Evolutionary conservation across 2,888 invertebrate species (phyloP), one percentile per base, ranked within the genome.

Genomic region (Criorhina ranunculi): DNA sequence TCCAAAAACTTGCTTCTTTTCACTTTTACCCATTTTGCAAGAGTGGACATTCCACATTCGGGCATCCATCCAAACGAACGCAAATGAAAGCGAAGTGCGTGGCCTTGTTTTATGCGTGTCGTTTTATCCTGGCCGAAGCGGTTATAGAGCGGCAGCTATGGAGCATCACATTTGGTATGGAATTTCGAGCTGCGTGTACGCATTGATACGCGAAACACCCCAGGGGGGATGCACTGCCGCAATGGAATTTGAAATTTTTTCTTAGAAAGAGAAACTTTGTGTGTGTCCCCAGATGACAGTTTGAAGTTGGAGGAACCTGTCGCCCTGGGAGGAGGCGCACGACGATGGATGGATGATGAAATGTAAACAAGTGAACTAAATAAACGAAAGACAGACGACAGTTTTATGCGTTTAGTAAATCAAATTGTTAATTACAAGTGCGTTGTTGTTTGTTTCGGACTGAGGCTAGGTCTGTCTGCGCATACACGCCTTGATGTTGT

Each of bases 371-470:
- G 55, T 57, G 69, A 57, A 59, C 79, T 69, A 66, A 62, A 64
- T 69, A 79, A 69, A 69, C 59, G 79, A 73, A 62, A 79, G 73
- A 72, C 51, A 87, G 87, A 87, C 90, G 89, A 89, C 89, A 88
- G 87, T 89, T 89, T 89, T 78, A 88, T 87, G 88, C 86, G 88
- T 89, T 83, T 90, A 88, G 89, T 90, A 89, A 90, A 89, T 90
- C 89, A 90, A 89, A 88, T 87, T 83, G 88, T 88, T 90, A 90
- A 90, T 89, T 89, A 87, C 73, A 35, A 51, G 35, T 44, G 40
- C n/a, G 49, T 64, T 46, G 62, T 57, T 57, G 66, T 66, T 83
- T 59, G 35, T 24, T 57, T 57, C 40, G 42, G 42, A 29, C 44
- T 17, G 12, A 9, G 7, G 2, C 8, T 64, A 17, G 29, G 35